These are phyloP conservation scores for Mylabris sibirica DNA, from an alignment of 2,888 invertebrate genomes.

Conservation along the genomic window DNA sequence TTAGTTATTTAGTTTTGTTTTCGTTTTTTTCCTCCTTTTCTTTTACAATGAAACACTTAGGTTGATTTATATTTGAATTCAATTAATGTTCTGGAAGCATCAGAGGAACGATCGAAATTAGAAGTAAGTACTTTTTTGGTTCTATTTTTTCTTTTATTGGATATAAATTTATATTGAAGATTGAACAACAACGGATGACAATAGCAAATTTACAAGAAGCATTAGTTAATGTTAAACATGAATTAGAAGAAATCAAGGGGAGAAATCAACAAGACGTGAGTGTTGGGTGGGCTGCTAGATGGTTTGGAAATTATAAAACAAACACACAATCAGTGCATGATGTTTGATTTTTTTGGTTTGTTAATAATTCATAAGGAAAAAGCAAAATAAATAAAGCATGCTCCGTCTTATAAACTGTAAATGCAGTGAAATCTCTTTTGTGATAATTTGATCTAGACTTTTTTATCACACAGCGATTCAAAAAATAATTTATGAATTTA, in stretches of 20 bases:
- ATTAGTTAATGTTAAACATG: slow-evolving; percentile 54
- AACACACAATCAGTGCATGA: slow-evolving; percentile 56
- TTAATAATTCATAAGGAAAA: not conserved
- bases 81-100: slow-evolving; percentile 53
- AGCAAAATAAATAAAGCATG: not conserved
- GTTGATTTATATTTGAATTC: slow-evolving; percentile 57
- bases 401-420: not conserved
- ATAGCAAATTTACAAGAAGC: slow-evolving; percentile 57
- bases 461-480: too few species aligned
- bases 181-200: slow-evolving; percentile 55
- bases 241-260: slow-evolving; percentile 53
- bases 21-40: slow-evolving; percentile 20
- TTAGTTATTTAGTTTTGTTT: slow-evolving; percentile 20
- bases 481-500: too few species aligned
- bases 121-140: slow-evolving; percentile 49
- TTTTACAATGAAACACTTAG: slow-evolving; percentile 42
- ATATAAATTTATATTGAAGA: slow-evolving; percentile 42
- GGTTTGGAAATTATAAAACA: slow-evolving; percentile 50
- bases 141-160: slow-evolving; percentile 13
- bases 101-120: slow-evolving; percentile 51
- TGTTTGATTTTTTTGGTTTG: slow-evolving; percentile 51
- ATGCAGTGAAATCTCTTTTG: slow-evolving; percentile 8
- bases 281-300: slow-evolving; percentile 54
- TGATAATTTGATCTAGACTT: not conserved
- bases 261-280: slow-evolving; percentile 57